Evolutionary conservation across 2,888 invertebrate genomes (phyloP), one percentile per base, ranked within the genome.

Genomic region (Formica aserva): DNA sequence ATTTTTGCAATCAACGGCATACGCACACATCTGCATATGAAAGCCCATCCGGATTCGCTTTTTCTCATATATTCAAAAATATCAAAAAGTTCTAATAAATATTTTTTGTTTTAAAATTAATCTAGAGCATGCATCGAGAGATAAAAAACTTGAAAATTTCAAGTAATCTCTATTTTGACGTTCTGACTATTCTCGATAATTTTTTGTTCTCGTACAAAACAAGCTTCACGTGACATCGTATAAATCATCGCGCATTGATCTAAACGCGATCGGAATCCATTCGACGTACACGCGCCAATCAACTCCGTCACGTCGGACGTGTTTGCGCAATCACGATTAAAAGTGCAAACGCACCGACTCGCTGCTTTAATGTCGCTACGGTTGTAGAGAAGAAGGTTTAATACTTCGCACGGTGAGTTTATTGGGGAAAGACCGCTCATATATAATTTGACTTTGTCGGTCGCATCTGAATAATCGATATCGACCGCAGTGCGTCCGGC

Each of bases 391-490:
- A 38, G 29, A 29, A 77, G 84, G 80, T 86, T 91, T 90, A 88
- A 90, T 90, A 90, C 83, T 86, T 83, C 82, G 80, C 82, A 85
- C 82, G 89, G 87, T 41, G 88, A 88, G 87, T 91, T 91, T 90
- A 91, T 92, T 85, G 88, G 89, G 85, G 85, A 88, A 92, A 88
- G 87, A 88, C 87, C 89, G 84, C 71, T 86, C 69, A 89, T 90
- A 89, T 90, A 88, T 92, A 93, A 94, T 93, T 93, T 91, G 91
- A 92, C 92, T 92, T 92, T 86, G 89, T 86, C 86, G 85, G 84
- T 85, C 77, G 32, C 86, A 88, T 88, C 88, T 88, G 93, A 93
- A 93, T 93, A 94, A 93, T 93, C 93, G 92, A 94, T 94, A 92
- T 71, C n/a, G 52, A 81, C 86, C 85, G 15, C 78, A 72, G 22